Evolutionary conservation across 2,113 vertebrate species (phyloP).

Genomic region (Thermophis baileyi): DNA sequence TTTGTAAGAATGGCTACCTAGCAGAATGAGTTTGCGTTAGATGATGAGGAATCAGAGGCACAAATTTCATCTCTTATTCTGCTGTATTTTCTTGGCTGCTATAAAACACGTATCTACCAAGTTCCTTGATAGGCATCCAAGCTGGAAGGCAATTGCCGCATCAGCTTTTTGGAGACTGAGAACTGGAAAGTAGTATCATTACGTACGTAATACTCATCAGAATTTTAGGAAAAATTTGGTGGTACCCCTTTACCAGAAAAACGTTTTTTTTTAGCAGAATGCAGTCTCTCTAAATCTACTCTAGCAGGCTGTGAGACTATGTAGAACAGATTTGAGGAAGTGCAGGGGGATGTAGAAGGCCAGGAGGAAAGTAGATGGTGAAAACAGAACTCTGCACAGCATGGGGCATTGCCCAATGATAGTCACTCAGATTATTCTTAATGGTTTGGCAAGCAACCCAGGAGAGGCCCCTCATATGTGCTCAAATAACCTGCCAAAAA

Average conservation of each 20-base stretch:
- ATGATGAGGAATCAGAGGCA: not conserved
- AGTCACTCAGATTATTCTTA: not conserved
- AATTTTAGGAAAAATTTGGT: not conserved
- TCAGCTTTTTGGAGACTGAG: not conserved
- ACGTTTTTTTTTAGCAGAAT: not conserved
- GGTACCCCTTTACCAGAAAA: not conserved
- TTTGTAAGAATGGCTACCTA: not conserved
- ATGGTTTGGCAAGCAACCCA: not conserved
- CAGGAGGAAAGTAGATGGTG: not conserved
- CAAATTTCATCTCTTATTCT: not conserved
- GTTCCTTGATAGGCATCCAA: not conserved
- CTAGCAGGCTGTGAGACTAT: not conserved
- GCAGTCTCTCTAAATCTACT: not conserved
- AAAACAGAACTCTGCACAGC: not conserved
- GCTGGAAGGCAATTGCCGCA: not conserved
- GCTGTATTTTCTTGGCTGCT: not conserved
- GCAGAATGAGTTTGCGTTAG: not conserved
- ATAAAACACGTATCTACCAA: not conserved
- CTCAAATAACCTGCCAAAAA: not conserved
- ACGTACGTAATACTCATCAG: not conserved
- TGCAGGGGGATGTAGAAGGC: not conserved
- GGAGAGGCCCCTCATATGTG: not conserved
- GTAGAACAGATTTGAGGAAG: not conserved
- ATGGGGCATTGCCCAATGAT: not conserved
- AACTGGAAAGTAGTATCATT: not conserved